These are phyloP conservation scores for Brotula barbata DNA, from an alignment of 2,797 vertebrate species.

Conservation along the genomic window DNA sequence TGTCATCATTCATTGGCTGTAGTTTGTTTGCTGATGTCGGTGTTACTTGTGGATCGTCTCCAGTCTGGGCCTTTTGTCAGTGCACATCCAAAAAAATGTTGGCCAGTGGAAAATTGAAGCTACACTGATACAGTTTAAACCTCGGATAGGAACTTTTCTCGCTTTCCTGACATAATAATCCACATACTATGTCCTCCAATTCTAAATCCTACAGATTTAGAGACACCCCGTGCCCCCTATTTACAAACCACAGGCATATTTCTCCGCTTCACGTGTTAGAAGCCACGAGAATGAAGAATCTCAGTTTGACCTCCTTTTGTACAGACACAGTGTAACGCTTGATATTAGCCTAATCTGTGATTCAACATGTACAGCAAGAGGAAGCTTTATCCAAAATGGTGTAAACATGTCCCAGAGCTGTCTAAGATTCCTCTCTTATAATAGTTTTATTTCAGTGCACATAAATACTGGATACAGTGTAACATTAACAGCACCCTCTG, in stretches of 20 bases:
- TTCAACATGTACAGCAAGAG: constrained; percentile 79
- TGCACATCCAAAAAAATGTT: too few relatives aligned
- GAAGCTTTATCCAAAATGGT: constrained; percentile 75
- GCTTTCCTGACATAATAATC: too few relatives aligned
- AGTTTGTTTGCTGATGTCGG: too few relatives aligned
- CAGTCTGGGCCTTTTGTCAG: too few relatives aligned
- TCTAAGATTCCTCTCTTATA: constrained; percentile 71
- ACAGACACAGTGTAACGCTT: constrained; percentile 64
- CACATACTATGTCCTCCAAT: too few relatives aligned
- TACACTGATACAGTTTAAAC: too few relatives aligned
- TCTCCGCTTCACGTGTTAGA: constrained; percentile 22
- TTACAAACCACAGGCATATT: constrained; percentile 31
- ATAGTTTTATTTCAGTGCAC: constrained; percentile 75
- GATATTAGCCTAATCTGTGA: constrained; percentile 78
- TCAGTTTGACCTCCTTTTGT: constrained; percentile 68
- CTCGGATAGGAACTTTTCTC: too few relatives aligned
- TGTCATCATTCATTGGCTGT: too few relatives aligned
- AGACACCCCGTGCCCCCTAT: not conserved
- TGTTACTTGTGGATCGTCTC: too few relatives aligned
- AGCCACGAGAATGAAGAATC: constrained; percentile 47
- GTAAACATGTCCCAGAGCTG: constrained; percentile 80
- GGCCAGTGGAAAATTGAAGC: too few relatives aligned
- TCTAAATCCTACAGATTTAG: not conserved
- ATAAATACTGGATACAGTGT: constrained; percentile 75
- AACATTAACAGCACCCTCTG: constrained; percentile 61